Base-by-base conservation (phyloP, 2,113 vertebrate species). In the Pterocles gutturalis region DNA sequence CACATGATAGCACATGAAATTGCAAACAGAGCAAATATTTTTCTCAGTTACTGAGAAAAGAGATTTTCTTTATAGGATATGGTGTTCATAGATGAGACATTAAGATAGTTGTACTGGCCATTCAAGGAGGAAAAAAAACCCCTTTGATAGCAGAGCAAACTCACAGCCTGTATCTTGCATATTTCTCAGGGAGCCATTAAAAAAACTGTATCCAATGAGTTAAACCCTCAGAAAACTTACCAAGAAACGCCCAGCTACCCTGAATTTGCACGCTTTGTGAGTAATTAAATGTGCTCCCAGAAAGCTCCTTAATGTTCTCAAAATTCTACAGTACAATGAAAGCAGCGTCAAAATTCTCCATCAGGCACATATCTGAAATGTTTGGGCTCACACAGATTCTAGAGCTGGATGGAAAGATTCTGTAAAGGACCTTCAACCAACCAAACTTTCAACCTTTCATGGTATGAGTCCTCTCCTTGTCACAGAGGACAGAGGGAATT, bases 1-100 rank as follows among this genome's bases (percentile, higher is more conserved):
- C 96, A 96, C 80, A 96, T 92, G 95, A 64, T 75, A 89, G 53
- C 80, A 79, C 77, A 93, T 91, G 92, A 69, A 94, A 92, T 45
- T 36, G 69, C 48, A 79, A 92, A 95, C 77, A 93, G 66, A 90
- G 80, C 13, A 93, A 87, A 76, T 31, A 48, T 29, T 93, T 93
- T 83, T 89, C 86, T 92, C 17, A 2, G 26, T 75, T 81, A 76
- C 25, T 55, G 83, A 84, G 67, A 81, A 58, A 92, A 91, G 31
- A 93, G 46, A 55, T 95, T 83, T 88, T 83, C 26, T 48, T 73
- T 69, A 78, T 95, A 89, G 29, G 48, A 58, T 18, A 54, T 34
- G 46, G 41, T 75, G 16, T n/a, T 95, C 67, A 78, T 9, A 83
- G 78, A 92, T 62, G 29, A 90, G 46, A 13, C 67, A 90, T 9